Base-by-base conservation (phyloP, 2,113 vertebrate species). In the Noctilio leporinus region DNA sequence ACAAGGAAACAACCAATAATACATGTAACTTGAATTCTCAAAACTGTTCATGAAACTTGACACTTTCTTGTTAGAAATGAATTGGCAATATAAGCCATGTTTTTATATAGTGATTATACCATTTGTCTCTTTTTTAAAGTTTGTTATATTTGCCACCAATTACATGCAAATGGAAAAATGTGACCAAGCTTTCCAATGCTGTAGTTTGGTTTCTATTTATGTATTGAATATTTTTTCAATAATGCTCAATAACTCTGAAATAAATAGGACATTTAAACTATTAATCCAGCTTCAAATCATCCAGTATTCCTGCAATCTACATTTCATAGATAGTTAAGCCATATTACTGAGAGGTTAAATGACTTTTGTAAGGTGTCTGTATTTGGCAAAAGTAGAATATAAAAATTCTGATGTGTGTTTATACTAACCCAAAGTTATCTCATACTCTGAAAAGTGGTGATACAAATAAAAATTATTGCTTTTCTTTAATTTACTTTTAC, bases 311-410 rank as follows among this genome's bases (percentile, higher is more conserved):
- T 85, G 94, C 30, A 45, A 69, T 35, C 84, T 30, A 88, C 33
- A 84, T 81, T 91, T 95, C 64, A 91, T 22, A 93, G 59, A 65
- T 85, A 30, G 82, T 65, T 94, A 93, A 72, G 11, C 30, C 59
- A 26, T 24, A 10, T 17, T 5, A 75, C 26, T 82, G 64, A 92
- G 30, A 45, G 28, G n/a, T 69, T 95, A 90, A 87, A 75, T 57
- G 10, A 69, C 75, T 90, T 90, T 93, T 47, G 40, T 11, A 90
- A 91, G 47, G 28, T 67, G 12, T 40, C 17, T 89, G 0, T 28
- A 47, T 62, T 77, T 53, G 3, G 9, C 2, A 57, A 94, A 86
- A 77, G 3, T 64, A 89, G 33, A 91, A 86, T 80, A 86, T 38
- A 47, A 95, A 77, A 81, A 22, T 38, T 26, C 20, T 94, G 9